Evolutionary conservation across 2,113 vertebrate genomes (phyloP).

Genomic region (Pagrus major): DNA sequence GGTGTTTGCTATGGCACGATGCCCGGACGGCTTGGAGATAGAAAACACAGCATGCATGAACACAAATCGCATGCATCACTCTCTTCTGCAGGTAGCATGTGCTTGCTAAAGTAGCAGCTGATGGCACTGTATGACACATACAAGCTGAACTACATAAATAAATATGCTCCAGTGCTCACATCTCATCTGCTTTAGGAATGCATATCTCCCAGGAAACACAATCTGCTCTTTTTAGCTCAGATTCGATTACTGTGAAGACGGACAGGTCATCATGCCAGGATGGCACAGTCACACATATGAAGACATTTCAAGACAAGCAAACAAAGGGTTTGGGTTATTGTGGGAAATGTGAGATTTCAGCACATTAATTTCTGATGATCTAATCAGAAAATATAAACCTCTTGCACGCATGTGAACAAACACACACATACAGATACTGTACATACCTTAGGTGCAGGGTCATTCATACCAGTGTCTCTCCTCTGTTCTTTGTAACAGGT

Average conservation of each 20-base stretch:
- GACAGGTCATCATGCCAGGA: conserved; percentile 59
- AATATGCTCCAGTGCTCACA: conserved; percentile 7
- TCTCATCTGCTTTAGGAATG: conserved; percentile 27
- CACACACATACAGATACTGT: neutral
- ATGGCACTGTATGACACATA: conserved; percentile 21
- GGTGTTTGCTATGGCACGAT: conserved; percentile 79
- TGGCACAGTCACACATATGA: conserved; percentile 14
- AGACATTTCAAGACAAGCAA: conserved; percentile 9
- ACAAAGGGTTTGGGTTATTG: conserved; percentile 12
- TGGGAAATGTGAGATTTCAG: neutral
- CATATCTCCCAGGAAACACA: conserved; percentile 47
- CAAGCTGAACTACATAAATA: conserved; percentile 43
- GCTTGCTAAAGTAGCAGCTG: conserved; percentile 18
- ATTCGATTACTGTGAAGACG: conserved; percentile 35
- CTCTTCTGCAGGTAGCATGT: conserved; percentile 39
- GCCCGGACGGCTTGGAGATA: conserved; percentile 61
- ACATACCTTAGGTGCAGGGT: neutral
- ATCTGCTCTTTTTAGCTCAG: conserved; percentile 30
- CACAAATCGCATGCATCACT: conserved; percentile 38
- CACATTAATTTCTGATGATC: neutral
- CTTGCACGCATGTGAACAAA: neutral
- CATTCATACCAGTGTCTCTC: conserved; percentile 27
- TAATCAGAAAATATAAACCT: neutral
- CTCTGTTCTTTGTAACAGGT: conserved; percentile 1
- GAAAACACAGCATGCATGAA: conserved; percentile 32